phyloP scores from a whole-genome alignment of 92 coral and sea anemone species.

The Actinernus sp. region DNA sequence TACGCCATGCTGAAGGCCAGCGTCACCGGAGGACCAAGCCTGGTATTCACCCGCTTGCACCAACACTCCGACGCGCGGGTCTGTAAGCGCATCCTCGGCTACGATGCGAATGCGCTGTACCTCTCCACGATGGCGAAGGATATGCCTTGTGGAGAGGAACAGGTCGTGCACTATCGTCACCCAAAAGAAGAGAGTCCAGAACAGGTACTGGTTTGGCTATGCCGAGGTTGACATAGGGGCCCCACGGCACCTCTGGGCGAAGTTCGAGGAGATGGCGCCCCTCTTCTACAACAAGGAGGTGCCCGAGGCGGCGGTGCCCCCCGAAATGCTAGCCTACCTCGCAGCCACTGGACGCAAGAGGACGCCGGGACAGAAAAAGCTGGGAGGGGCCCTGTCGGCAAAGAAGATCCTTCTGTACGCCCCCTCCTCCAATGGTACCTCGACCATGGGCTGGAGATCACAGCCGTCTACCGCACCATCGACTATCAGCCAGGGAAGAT shows the following conservation, averaged over 20 bases:
- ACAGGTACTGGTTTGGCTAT: constrained; percentile 32
- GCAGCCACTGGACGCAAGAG: background rate
- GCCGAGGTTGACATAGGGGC: constrained; percentile 16
- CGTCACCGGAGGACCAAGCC: too few relatives aligned
- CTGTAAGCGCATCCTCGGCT: too few relatives aligned
- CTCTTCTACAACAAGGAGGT: constrained; percentile 11
- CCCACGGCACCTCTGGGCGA: background rate
- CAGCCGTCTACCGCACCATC: constrained; percentile 7
- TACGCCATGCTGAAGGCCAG: too few relatives aligned
- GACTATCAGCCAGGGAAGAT: background rate
- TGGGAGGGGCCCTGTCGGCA: constrained; percentile 3
- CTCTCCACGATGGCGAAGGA: too few relatives aligned
- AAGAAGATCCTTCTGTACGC: constrained; percentile 7
- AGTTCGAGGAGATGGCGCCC: too few relatives aligned
- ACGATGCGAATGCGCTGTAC: too few relatives aligned
- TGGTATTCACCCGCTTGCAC: too few relatives aligned
- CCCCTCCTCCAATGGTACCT: constrained; percentile 10
- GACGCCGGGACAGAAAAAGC: constrained; percentile 8
- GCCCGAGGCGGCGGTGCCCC: constrained; percentile 1
- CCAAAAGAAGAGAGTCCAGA: too few relatives aligned
- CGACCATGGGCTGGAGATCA: constrained; percentile 3
- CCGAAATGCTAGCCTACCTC: constrained; percentile 14
- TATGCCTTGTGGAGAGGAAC: too few relatives aligned
- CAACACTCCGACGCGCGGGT: too few relatives aligned
- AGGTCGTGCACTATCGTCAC: too few relatives aligned